Conservation (phyloP, 2,113 vertebrate species). For the Spilogale gracilis region DNA sequence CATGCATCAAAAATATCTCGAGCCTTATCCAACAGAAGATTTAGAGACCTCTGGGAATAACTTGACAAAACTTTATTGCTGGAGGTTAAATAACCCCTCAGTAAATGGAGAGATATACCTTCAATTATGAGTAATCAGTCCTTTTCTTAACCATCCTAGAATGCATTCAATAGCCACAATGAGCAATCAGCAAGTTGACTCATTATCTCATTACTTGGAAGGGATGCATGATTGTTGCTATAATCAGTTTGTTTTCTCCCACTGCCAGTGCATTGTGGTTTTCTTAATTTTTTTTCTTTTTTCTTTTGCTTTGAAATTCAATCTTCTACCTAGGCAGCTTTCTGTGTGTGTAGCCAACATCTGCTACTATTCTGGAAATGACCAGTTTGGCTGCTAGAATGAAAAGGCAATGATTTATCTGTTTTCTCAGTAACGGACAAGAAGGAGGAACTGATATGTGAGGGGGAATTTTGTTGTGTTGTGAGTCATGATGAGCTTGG, state of each 20-base stretch:
- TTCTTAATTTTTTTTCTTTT: not conserved
- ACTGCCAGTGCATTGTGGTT: not conserved
- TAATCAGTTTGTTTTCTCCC: not conserved
- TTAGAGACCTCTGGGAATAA: not conserved
- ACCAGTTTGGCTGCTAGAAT: not conserved
- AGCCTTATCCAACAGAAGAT: not conserved
- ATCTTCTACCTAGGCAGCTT: not conserved
- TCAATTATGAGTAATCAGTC: slow-evolving; percentile 21
- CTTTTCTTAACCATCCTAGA: slow-evolving; percentile 24
- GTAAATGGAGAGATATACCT: not conserved
- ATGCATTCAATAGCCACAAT: not conserved
- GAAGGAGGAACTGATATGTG: not conserved
- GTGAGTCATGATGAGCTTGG: not conserved
- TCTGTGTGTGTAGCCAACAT: not conserved
- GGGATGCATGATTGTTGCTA: not conserved
- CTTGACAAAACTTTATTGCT: not conserved
- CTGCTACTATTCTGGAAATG: not conserved
- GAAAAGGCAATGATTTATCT: not conserved
- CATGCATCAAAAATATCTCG: not conserved
- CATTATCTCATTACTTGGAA: not conserved
- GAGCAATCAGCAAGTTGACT: slow-evolving; percentile 35
- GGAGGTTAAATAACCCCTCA: not conserved
- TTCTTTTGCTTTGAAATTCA: not conserved
- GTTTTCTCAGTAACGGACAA: not conserved
- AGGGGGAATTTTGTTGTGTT: not conserved